These are phyloP conservation scores for Agapostemon virescens DNA, from an alignment of 2,888 invertebrate species.

Conservation along the genomic window DNA sequence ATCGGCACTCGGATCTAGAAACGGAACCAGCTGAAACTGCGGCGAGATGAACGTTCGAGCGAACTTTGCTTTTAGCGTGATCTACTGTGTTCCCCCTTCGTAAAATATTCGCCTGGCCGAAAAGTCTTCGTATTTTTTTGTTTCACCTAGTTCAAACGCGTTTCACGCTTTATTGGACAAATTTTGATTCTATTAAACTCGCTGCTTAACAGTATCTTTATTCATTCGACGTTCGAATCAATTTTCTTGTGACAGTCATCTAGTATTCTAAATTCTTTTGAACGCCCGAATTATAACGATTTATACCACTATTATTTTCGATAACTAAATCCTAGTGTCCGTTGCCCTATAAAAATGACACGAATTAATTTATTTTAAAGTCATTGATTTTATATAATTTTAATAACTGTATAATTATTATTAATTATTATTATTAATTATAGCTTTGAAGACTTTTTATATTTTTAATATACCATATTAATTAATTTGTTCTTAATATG, in stretches of 20 bases:
- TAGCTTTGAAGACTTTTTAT: too few relatives aligned
- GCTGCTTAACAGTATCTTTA: not conserved
- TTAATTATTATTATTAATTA: too few relatives aligned
- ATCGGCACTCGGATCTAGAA: slow-evolving; percentile 24
- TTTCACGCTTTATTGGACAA: not conserved
- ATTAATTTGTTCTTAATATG: too few relatives aligned
- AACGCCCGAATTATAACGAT: not conserved
- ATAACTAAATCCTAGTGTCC: too few relatives aligned
- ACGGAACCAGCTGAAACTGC: not conserved
- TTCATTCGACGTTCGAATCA: not conserved
- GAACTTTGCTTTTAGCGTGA: slow-evolving; percentile 13
- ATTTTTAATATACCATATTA: too few relatives aligned
- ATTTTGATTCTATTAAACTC: not conserved
- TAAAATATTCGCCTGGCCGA: not conserved
- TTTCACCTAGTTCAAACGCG: not conserved
- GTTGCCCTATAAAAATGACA: too few relatives aligned
- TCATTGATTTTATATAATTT: too few relatives aligned
- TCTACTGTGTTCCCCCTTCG: not conserved
- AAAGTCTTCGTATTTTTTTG: not conserved
- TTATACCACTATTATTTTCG: not conserved
- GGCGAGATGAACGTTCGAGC: slow-evolving; percentile 3
- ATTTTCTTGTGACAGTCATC: not conserved
- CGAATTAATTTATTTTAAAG: too few relatives aligned
- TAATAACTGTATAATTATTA: too few relatives aligned
- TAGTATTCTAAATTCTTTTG: rapidly evolving